Evolutionary conservation across 1,140 invertebrate species (phyloP).

Genomic region (Bilobella aurantiaca): DNA sequence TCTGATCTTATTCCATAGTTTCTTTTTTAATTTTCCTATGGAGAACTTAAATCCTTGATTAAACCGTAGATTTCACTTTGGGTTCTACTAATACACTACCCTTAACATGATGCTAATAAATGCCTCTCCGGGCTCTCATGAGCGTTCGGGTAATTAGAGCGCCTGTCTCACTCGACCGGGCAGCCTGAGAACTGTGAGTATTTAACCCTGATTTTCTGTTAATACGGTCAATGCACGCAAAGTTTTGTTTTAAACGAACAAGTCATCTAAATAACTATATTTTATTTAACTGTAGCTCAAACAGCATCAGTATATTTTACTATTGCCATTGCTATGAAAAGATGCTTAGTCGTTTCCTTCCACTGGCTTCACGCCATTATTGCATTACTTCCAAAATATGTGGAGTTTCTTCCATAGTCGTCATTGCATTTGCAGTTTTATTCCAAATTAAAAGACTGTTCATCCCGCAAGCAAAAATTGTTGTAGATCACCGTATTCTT

Average conservation of each 20-base stretch:
- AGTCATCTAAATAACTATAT: neutral
- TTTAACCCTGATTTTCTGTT: too few species aligned
- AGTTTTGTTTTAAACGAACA: neutral
- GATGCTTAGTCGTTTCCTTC: neutral
- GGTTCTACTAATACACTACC: too few species aligned
- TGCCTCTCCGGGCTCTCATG: too few species aligned
- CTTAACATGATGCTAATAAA: too few species aligned
- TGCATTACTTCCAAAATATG: neutral
- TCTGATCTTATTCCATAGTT: too few species aligned
- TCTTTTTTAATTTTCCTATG: too few species aligned
- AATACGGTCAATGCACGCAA: too few species aligned
- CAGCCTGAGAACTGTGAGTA: too few species aligned
- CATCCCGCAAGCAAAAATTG: neutral
- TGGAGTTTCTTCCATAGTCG: neutral
- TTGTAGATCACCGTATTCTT: neutral
- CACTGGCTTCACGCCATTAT: neutral
- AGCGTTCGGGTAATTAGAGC: too few species aligned
- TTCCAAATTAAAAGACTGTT: neutral
- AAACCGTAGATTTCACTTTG: too few species aligned
- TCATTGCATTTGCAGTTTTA: neutral
- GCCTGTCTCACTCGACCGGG: too few species aligned
- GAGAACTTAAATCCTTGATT: too few species aligned
- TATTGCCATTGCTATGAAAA: neutral
- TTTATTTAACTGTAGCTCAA: neutral
- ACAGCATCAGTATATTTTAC: slow-evolving; percentile 3